phyloP scores from a whole-genome alignment of 2,888 invertebrate species.

The Argyra leucocephala region DNA sequence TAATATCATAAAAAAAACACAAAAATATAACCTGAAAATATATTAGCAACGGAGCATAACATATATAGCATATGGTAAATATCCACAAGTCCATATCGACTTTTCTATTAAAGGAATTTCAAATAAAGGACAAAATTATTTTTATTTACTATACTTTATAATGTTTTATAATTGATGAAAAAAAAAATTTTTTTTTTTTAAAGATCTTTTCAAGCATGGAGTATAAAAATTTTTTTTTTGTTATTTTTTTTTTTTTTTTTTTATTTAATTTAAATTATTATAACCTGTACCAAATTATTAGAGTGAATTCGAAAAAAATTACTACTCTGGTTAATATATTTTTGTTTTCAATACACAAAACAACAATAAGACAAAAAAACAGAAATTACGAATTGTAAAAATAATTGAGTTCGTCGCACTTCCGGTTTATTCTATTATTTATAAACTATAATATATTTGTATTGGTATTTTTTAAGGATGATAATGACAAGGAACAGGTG shows the following conservation, averaged over 20 bases:
- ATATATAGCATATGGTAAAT: not conserved
- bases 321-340: too few species aligned
- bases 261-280: not conserved
- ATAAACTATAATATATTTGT: not conserved
- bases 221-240: not conserved
- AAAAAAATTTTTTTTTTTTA: too few species aligned
- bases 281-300: not conserved
- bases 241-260: not conserved
- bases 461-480: not conserved
- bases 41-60: not conserved
- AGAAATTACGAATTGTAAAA: too few species aligned
- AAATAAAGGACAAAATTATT: too few species aligned
- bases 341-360: too few species aligned
- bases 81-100: not conserved
- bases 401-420: not conserved
- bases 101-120: not conserved
- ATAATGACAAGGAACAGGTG: not conserved
- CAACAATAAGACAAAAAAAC: too few species aligned
- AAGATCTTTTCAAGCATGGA: not conserved
- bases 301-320: too few species aligned
- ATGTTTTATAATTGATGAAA: too few species aligned
- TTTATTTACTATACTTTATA: too few species aligned
- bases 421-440: not conserved
- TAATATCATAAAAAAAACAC: not conserved
- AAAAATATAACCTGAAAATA: not conserved